Evolutionary conservation across 2,113 vertebrate species (phyloP).

Genomic region (Megalops atlanticus): DNA sequence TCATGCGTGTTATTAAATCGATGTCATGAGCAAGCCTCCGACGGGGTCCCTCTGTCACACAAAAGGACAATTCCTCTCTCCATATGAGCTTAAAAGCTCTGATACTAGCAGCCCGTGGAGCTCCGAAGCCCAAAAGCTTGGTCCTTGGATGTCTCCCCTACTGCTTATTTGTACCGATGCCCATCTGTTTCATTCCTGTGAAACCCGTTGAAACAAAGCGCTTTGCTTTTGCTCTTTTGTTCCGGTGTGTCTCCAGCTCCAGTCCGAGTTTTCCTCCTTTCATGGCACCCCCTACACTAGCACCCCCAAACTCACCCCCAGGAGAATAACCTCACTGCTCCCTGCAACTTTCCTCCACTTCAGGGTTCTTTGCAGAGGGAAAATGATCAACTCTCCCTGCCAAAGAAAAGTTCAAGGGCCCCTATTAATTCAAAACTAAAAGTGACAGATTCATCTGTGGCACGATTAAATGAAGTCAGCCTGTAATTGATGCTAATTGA

Average conservation of each 20-base stretch:
- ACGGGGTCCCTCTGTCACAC: not conserved
- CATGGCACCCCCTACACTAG: not conserved
- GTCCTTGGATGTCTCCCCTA: not conserved
- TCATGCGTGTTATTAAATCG: slow-evolving; percentile 5
- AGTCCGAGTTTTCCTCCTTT: not conserved
- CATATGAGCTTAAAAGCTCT: not conserved
- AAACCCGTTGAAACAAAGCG: not conserved
- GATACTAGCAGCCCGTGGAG: not conserved
- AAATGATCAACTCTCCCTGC: slow-evolving; percentile 64
- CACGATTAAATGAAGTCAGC: slow-evolving; percentile 85
- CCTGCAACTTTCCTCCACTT: slow-evolving; percentile 7
- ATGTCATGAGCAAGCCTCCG: not conserved
- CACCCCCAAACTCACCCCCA: not conserved
- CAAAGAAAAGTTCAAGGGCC: slow-evolving; percentile 83
- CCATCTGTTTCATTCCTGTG: not conserved
- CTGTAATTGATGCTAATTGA: slow-evolving; percentile 87
- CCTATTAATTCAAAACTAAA: slow-evolving; percentile 86
- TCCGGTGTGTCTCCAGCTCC: not conserved
- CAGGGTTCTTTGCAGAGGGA: slow-evolving; percentile 37
- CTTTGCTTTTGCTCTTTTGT: not conserved
- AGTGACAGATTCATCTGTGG: slow-evolving; percentile 86
- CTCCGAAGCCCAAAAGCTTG: not conserved
- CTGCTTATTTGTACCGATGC: not conserved
- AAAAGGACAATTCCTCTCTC: not conserved
- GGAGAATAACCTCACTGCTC: not conserved